Percentiles rank a stretch among this genome's conserved stretches.
These are phyloP conservation scores for Brachionus asplanchnoidis DNA, from an alignment of 1,140 invertebrate genomes.

Conservation along the genomic window DNA sequence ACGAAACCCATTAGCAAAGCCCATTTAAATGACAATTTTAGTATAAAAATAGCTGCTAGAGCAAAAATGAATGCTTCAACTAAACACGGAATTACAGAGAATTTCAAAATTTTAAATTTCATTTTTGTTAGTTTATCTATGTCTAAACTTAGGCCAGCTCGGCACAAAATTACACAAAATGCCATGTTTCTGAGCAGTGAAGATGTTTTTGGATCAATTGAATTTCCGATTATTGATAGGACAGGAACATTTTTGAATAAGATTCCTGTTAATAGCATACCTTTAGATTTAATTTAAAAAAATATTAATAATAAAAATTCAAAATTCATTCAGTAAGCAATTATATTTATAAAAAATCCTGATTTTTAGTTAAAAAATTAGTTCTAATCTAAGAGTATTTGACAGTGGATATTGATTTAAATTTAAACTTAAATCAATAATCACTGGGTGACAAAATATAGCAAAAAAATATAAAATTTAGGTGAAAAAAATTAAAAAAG, in stretches of 20 bases:
- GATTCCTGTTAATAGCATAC: slow-evolving; percentile 56
- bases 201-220: slow-evolving; percentile 57
- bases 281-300: slow-evolving; percentile 44
- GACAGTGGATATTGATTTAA: no score
- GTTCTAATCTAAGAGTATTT: no score
- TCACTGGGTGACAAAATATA: no score
- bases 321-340: background rate
- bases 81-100: slow-evolving; percentile 79
- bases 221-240: slow-evolving; percentile 52
- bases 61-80: slow-evolving; percentile 69
- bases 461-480: no score
- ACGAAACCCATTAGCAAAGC: slow-evolving; percentile 77
- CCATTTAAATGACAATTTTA: slow-evolving; percentile 81
- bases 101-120: slow-evolving; percentile 64
- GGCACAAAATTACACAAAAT: slow-evolving; percentile 79
- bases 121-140: slow-evolving; percentile 73
- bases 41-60: slow-evolving; percentile 67
- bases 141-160: slow-evolving; percentile 87
- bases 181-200: slow-evolving; percentile 69
- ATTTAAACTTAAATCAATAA: no score
- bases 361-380: background rate
- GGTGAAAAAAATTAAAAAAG: no score
- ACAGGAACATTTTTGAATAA: slow-evolving; percentile 53
- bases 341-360: background rate
- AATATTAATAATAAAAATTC: background rate